phyloP scores from a whole-genome alignment of 2,888 invertebrate genomes.

The Melieria omissa region DNA sequence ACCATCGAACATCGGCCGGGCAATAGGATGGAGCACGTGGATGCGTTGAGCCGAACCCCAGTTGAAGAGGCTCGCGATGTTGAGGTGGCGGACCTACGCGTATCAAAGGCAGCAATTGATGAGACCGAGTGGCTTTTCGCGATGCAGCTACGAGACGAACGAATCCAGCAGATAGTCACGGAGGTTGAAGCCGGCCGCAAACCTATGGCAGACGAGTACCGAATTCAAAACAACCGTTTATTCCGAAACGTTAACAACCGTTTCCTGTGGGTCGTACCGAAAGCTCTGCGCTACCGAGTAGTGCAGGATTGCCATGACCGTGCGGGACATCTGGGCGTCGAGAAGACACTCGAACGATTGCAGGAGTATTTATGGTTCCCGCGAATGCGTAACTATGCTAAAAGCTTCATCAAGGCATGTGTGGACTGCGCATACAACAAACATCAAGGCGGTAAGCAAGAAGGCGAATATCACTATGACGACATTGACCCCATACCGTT shows the following conservation, averaged over 20 bases:
- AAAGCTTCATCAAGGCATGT: not conserved
- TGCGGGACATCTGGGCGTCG: conserved; percentile 9
- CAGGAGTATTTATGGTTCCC: not conserved
- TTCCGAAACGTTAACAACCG: conserved; percentile 8
- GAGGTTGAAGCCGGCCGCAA: not conserved
- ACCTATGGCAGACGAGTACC: not conserved
- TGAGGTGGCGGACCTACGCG: conserved; percentile 5
- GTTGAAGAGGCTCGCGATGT: conserved; percentile 12
- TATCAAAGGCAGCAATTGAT: conserved; percentile 5
- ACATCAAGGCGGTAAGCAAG: not conserved
- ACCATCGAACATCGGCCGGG: conserved; percentile 37
- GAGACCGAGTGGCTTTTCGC: conserved; percentile 19
- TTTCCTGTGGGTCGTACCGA: conserved; percentile 22
- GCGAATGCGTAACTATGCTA: no score
- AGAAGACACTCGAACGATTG: not conserved
- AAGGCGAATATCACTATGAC: not conserved
- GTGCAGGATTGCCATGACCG: conserved; percentile 12
- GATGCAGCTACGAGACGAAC: conserved; percentile 22
- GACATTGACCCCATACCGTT: no score
- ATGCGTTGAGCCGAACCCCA: conserved; percentile 27
- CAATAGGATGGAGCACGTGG: conserved; percentile 32
- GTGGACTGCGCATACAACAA: conserved; percentile 2
- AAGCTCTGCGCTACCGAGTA: not conserved
- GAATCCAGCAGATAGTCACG: not conserved
- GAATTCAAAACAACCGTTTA: conserved; percentile 15